Evolutionary conservation across 2,113 vertebrate species (phyloP), one percentile per base, ranked within the genome.

Genomic region (Hassar affinis): DNA sequence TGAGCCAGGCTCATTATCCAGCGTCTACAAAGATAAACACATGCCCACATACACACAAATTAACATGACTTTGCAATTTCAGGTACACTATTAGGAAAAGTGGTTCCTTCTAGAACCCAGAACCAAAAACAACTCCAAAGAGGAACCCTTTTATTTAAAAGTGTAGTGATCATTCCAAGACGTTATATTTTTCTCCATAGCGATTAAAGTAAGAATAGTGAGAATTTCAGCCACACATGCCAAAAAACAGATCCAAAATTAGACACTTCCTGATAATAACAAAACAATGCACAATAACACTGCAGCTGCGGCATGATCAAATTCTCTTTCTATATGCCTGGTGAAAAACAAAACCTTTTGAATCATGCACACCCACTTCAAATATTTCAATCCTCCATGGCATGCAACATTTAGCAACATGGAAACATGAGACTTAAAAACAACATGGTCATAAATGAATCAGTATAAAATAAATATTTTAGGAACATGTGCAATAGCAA

Each of bases 1-100:
- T 78, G 93, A 80, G 47, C 90, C 78, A 20, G 92, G 90, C 56
- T 97, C 96, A 66, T 97, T 95, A 85, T 97, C 96, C 88, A 95
- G 85, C 51, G 93, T 94, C 96, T 97, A 88, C 15, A 62, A 56
- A 66, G 84, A 62, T 81, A 22, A 89, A 47, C 38, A 76, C 4
- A 5, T 2, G 15, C n/a, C 8, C 0, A 6, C 72, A 85, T 38
- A 82, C 18, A 85, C 27, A 83, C 0, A 77, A 15, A n/a, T 74
- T 51, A 35, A 9, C 20, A 18, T 64, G 18, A 1, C 20, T 45
- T 33, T 69, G 45, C 9, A 27, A 69, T 52, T 80, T 51, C 14
- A 66, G 45, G n/a, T 66, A 35, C 69, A 51, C 45, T 49, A 1
- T 72, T 72, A 27, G 25, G 12, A 27, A 27, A 49, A 17, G 45